A percentile compares a stretch with the other conserved stretches of the same genome.
Evolutionary conservation across 2,113 vertebrate species (phyloP).

Genomic region (Nasalis larvatus): DNA sequence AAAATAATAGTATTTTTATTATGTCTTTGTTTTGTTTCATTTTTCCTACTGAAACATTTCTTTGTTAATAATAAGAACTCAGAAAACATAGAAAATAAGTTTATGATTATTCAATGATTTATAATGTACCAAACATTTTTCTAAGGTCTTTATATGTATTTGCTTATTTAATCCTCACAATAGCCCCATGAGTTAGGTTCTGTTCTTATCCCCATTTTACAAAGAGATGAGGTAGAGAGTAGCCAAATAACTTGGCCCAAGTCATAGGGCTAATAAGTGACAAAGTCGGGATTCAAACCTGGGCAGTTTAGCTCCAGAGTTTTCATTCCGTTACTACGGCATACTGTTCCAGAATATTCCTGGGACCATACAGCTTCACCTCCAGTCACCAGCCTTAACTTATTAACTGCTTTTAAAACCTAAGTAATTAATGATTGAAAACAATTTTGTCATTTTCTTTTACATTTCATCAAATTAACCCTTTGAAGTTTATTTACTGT

Average conservation of each 20-base stretch:
- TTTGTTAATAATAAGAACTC: neutral
- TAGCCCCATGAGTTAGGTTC: neutral
- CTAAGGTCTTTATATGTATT: neutral
- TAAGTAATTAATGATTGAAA: neutral
- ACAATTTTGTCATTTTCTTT: neutral
- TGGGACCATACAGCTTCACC: neutral
- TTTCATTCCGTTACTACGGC: neutral
- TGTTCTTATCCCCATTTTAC: neutral
- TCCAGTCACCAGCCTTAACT: neutral
- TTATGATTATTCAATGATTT: neutral
- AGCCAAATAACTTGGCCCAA: neutral
- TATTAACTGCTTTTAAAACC: neutral
- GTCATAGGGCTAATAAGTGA: neutral
- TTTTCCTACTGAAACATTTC: neutral
- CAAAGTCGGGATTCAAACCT: neutral
- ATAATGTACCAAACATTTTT: neutral
- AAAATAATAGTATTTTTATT: neutral
- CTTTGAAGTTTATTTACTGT: neutral
- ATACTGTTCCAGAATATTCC: neutral
- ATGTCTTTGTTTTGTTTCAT: neutral
- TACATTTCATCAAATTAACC: neutral
- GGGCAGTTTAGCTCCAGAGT: neutral
- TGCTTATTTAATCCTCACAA: neutral
- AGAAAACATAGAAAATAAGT: neutral
- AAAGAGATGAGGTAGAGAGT: neutral